Percentiles rank a stretch among this genome's conserved stretches.
Evolutionary conservation across 1,140 invertebrate genomes (phyloP).

Genomic region (Pollicipes pollicipes): DNA sequence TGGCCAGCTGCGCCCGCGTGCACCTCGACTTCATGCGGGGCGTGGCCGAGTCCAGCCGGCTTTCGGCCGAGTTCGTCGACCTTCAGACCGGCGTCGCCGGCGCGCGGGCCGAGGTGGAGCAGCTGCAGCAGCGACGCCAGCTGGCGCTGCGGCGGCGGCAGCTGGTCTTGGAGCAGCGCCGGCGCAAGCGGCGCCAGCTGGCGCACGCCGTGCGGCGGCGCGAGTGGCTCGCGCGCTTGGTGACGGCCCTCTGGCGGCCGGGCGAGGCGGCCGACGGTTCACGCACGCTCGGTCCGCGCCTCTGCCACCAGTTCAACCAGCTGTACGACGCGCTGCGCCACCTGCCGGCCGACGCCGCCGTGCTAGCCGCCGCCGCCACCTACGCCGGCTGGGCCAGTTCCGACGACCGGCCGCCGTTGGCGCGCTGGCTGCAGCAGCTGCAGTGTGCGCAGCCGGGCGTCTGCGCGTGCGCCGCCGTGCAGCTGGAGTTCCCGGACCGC

Average conservation of each 20-base stretch:
- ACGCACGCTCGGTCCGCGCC: neutral
- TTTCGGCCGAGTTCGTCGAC: neutral
- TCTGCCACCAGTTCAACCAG: neutral
- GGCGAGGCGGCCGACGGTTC: neutral
- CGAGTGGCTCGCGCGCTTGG: neutral
- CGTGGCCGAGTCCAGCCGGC: neutral
- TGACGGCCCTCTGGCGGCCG: neutral
- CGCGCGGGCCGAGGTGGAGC: neutral
- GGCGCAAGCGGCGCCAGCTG: neutral
- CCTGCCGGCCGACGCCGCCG: neutral
- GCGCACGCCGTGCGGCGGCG: neutral
- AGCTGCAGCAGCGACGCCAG: neutral
- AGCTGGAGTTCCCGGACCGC: neutral
- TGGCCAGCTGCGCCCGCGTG: neutral
- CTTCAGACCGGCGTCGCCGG: neutral
- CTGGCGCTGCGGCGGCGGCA: neutral
- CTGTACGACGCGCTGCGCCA: neutral
- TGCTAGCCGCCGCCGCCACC: neutral
- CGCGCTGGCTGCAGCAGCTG: neutral
- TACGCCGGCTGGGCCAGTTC: neutral
- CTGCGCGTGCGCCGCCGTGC: neutral
- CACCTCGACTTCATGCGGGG: neutral
- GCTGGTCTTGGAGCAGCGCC: neutral
- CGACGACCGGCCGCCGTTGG: neutral
- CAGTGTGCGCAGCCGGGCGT: neutral